Evolutionary conservation across 2,888 invertebrate genomes (phyloP), one percentile per base, ranked within the genome.

Genomic region (Drosophila birchii): DNA sequence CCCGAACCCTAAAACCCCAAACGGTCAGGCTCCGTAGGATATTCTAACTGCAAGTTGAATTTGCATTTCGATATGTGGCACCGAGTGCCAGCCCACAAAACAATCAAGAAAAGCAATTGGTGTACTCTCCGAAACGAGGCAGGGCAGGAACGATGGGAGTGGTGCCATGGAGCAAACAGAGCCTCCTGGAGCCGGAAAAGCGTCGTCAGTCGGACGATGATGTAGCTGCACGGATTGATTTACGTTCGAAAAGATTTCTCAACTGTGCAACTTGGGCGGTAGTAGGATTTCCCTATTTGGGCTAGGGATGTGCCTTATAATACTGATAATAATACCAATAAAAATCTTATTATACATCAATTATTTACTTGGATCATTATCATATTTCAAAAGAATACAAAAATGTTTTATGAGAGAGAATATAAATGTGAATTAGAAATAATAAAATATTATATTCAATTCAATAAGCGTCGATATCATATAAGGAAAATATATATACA

Each of bases 171-270:
- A 32, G 41, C 38, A 36, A 23, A 45, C 20, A 56, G 57, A 55
- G 60, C 72, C 63, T 20, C 51, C 63, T 53, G 62, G 62, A 59
- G 78, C 69, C 64, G 74, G 59, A 76, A 70, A 61, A 57, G 63
- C 60, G 63, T 57, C 62, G 60, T 59, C 63, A 76, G 73, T 76
- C 74, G 73, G 78, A 86, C 78, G 81, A 79, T 82, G 81, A 89
- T 88, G 86, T 84, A 84, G 78, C 84, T 76, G 80, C 78, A 79
- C 78, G 82, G 92, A 92, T 92, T 92, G 92, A 92, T 92, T 92
- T 92, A 92, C 92, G 91, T 92, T 91, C 90, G 90, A 91, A 91
- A 91, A 92, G 92, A 92, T 91, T 92, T 91, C 87, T 91, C 87
- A 89, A 90, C 91, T 90, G 88, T 89, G 84, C 78, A 81, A 49